Percentiles rank a stretch among this genome's conserved stretches.
Conservation (phyloP, 2,888 invertebrate species). For the Orchesellides sinensis region DNA sequence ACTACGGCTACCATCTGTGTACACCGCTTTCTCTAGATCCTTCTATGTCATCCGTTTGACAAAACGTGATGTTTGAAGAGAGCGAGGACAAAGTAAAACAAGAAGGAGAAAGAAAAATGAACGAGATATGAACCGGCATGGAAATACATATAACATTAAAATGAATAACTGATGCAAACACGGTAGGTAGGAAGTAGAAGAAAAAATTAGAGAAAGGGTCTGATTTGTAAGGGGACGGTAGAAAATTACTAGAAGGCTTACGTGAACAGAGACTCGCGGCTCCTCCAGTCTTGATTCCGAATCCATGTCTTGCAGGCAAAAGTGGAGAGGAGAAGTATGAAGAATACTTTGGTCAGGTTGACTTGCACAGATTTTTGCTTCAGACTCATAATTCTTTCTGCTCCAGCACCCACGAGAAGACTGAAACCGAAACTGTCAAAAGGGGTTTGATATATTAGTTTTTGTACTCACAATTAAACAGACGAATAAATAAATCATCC, state of each 20-base stretch:
- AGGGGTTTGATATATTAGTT: slow-evolving; percentile 72
- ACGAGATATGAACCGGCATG: slow-evolving; percentile 34
- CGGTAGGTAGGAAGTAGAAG: neutral
- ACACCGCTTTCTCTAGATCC: slow-evolving; percentile 32
- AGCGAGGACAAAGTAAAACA: neutral
- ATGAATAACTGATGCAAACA: neutral
- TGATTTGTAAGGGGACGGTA: neutral
- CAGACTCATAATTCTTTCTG: slow-evolving; percentile 78
- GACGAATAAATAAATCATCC: slow-evolving; percentile 72
- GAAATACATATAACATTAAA: slow-evolving; percentile 9
- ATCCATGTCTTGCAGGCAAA: slow-evolving; percentile 83
- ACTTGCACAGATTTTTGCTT: slow-evolving; percentile 73
- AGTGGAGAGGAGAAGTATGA: slow-evolving; percentile 80
- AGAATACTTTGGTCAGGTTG: slow-evolving; percentile 80
- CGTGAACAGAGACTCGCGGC: slow-evolving; percentile 87
- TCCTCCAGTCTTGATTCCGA: slow-evolving; percentile 87
- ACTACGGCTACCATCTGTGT: slow-evolving; percentile 13
- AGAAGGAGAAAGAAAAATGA: neutral
- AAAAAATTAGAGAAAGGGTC: slow-evolving; percentile 3
- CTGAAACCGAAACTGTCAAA: slow-evolving; percentile 86
- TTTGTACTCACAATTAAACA: slow-evolving; percentile 72
- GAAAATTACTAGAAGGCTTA: slow-evolving; percentile 77
- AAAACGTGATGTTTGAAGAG: slow-evolving; percentile 39
- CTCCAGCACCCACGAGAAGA: slow-evolving; percentile 85
- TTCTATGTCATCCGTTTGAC: slow-evolving; percentile 37